These are phyloP conservation scores for Spea multiplicata DNA, from an alignment of 2,113 vertebrate species.

Conservation along the genomic window DNA sequence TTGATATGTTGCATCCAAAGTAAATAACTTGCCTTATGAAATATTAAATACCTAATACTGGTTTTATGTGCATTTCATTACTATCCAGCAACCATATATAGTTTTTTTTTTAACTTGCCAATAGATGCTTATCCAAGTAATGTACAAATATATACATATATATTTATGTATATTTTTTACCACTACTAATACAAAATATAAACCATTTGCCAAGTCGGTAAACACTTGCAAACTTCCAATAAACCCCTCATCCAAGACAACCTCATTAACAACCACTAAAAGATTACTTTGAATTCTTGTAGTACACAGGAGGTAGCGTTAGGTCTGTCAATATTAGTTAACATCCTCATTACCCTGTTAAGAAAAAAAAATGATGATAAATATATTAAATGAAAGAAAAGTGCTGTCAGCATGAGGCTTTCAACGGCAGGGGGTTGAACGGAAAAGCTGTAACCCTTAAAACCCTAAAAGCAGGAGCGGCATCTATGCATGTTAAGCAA, in stretches of 20 bases:
- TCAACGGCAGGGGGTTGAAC: constrained; percentile 5
- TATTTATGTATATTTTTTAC: background rate
- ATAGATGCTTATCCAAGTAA: too few species aligned
- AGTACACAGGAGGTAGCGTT: constrained; percentile 59
- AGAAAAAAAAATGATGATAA: constrained; percentile 57
- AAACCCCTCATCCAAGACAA: background rate
- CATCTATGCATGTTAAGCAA: background rate
- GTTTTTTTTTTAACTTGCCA: constrained; percentile 1
- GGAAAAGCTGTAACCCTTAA: constrained; percentile 11
- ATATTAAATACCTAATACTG: constrained; percentile 26
- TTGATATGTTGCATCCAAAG: constrained; percentile 39
- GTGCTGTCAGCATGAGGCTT: constrained; percentile 27
- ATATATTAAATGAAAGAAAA: constrained; percentile 49
- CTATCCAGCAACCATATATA: constrained; percentile 12
- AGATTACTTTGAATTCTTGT: constrained; percentile 56
- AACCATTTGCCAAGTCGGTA: background rate
- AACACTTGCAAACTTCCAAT: background rate
- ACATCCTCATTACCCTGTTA: constrained; percentile 67
- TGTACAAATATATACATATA: too few species aligned
- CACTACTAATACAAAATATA: too few species aligned
- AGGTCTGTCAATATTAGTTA: constrained; percentile 68
- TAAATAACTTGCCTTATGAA: constrained; percentile 40
- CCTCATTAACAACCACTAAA: constrained; percentile 7
- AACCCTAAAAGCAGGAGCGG: background rate
- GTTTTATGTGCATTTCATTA: background rate